Percentiles rank a stretch among this genome's conserved stretches.
Conservation (phyloP, 2,797 vertebrate species). For the Cichlasoma orientale region DNA sequence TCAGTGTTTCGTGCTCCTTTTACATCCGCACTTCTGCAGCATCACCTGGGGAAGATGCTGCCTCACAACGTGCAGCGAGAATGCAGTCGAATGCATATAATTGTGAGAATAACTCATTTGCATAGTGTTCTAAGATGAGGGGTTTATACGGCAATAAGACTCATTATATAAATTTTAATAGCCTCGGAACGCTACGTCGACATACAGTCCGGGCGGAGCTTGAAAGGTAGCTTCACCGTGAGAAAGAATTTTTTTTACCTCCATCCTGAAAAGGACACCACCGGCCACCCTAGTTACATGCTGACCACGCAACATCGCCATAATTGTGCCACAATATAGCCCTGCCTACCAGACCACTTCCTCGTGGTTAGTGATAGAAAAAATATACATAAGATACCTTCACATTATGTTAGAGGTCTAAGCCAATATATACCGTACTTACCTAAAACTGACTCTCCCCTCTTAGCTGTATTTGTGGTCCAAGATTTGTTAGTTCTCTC, state of each 20-base stretch:
- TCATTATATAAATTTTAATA: neutral
- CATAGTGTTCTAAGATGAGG: conserved; percentile 37
- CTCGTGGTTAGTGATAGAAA: conserved; percentile 56
- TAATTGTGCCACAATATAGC: conserved; percentile 65
- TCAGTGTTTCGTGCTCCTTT: conserved; percentile 23
- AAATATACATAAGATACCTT: conserved; percentile 12
- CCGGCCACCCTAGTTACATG: conserved; percentile 64
- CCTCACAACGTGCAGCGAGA: conserved; percentile 30
- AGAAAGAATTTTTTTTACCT: neutral
- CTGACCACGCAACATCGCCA: conserved; percentile 75
- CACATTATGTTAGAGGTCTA: conserved; percentile 20
- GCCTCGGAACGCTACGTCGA: conserved; percentile 34
- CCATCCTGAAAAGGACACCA: conserved; percentile 60
- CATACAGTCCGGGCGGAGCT: conserved; percentile 43
- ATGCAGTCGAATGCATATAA: conserved; percentile 36
- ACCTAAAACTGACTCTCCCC: conserved; percentile 86
- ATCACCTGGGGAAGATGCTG: conserved; percentile 49
- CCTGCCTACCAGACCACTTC: conserved; percentile 57
- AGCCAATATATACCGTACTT: conserved; percentile 54
- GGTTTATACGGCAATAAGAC: conserved; percentile 12
- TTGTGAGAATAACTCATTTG: conserved; percentile 46
- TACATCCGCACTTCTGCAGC: conserved; percentile 59
- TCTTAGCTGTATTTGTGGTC: conserved; percentile 75
- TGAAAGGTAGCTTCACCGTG: conserved; percentile 30
- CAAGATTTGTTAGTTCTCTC: conserved; percentile 78